A percentile compares a stretch with the other conserved stretches of the same genome.
These are phyloP conservation scores for Eidolon dupreanum DNA, from an alignment of 2,797 vertebrate genomes.

Conservation along the genomic window DNA sequence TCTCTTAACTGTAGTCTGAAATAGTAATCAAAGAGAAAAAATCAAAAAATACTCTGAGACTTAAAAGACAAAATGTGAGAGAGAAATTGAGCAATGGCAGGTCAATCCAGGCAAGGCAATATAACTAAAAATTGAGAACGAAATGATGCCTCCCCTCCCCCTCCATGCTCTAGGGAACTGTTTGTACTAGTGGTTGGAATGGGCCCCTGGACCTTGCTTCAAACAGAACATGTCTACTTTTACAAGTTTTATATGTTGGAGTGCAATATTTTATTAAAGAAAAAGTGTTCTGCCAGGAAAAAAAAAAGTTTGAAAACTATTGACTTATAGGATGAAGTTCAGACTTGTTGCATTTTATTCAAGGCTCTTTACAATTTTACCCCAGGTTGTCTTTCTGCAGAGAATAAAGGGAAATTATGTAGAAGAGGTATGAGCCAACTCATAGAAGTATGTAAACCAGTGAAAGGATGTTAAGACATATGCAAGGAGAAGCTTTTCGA, in stretches of 20 bases:
- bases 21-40: constrained; percentile 27
- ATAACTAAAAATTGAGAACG: background rate
- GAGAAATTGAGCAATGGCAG: background rate
- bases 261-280: background rate
- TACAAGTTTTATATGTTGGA: background rate
- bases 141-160: background rate
- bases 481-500: background rate
- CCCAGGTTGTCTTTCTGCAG: background rate
- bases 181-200: background rate
- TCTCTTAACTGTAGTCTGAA: background rate
- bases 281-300: background rate
- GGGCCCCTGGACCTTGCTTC: background rate
- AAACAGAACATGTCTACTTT: background rate
- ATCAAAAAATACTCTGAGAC: background rate
- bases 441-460: background rate
- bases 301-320: background rate
- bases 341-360: background rate
- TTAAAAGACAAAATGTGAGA: background rate
- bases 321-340: background rate
- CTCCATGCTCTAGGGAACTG: background rate
- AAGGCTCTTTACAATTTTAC: background rate
- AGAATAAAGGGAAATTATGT: background rate
- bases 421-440: background rate
- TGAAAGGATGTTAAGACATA: background rate
- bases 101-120: background rate